Base-by-base conservation (phyloP, 2,888 invertebrate genomes). In the Dolichopus griseipennis region DNA sequence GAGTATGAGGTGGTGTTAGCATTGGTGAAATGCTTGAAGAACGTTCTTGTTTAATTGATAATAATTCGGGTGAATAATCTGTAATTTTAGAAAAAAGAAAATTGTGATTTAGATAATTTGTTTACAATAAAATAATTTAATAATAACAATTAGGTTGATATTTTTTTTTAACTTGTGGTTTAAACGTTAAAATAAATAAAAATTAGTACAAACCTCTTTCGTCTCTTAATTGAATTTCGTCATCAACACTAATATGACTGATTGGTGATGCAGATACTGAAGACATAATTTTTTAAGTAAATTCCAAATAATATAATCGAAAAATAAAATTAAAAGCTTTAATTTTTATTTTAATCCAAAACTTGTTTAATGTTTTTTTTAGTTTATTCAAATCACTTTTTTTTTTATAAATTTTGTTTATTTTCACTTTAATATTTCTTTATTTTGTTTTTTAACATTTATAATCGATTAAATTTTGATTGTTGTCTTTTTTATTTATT, bases 1-100 rank as follows among this genome's bases (percentile, higher is more conserved):
- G 90, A 74, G 90, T 90, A 73, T 87, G 88, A 18, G 90, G 90
- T 64, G 90, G 90, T 73, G 90, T 90, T 73, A 90, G 83, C 73
- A 90, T 83, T 68, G 87, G 86, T 67, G 82, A 82, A 63, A 81
- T 74, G 66, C 81, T 81, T 69, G 85, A 85, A 72, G 86, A 85
- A 70, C 85, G 85, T 78, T 87, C 87, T 69, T 85, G 82, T 77
- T 87, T 87, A 72, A 87, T 86, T 76, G 84, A 85, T 69, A 86
- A 83, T 72, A 86, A 85, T 75, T 86, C 86, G 72, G 85, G 84
- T 62, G 84, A 84, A 76, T 85, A 87, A 77, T 84, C 87, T 87
- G 82, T 22, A 73, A 74, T 33, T 65, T 21, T 34, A 12, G 52
- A 65, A 20, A 12, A 33, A 43, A 22, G 6, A 21, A 21, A 43